Percentiles rank a stretch among this genome's conserved stretches.
Conservation (phyloP, 1,140 invertebrate genomes). For the Drosophila albomicans region DNA sequence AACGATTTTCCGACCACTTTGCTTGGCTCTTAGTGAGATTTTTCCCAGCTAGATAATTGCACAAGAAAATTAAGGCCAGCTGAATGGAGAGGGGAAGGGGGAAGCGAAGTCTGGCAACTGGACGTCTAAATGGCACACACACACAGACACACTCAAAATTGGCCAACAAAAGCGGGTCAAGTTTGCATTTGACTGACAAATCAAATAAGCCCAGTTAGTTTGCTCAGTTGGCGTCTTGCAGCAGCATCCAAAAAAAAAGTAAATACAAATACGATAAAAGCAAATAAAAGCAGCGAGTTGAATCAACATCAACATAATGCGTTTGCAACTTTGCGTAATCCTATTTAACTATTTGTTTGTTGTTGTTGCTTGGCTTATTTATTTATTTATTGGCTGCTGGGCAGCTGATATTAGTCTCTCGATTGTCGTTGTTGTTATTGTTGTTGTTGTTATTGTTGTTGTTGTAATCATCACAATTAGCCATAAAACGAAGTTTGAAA, state of each 20-base stretch:
- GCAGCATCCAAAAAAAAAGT: slow-evolving; percentile 53
- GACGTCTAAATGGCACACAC: slow-evolving; percentile 11
- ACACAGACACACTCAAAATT: slow-evolving; percentile 4
- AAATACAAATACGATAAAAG: slow-evolving; percentile 57
- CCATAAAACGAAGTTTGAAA: slow-evolving; percentile 47
- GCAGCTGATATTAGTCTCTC: slow-evolving; percentile 32
- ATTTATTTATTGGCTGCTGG: slow-evolving; percentile 45
- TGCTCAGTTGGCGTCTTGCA: slow-evolving; percentile 52
- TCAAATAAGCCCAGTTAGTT: slow-evolving; percentile 39
- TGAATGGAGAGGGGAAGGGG: neutral
- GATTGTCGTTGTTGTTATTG: neutral
- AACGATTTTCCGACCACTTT: neutral
- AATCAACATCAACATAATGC: slow-evolving; percentile 79
- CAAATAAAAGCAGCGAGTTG: slow-evolving; percentile 51
- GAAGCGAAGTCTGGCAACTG: neutral
- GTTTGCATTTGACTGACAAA: slow-evolving; percentile 60
- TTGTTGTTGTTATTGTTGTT: slow-evolving; percentile 52
- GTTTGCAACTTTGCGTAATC: slow-evolving; percentile 77
- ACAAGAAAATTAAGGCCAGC: slow-evolving; percentile 3
- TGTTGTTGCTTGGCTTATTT: slow-evolving; percentile 11
- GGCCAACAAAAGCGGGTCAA: slow-evolving; percentile 63
- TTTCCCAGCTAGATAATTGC: slow-evolving; percentile 1
- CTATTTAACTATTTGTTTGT: slow-evolving; percentile 52
- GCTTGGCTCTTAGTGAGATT: neutral
- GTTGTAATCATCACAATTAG: slow-evolving; percentile 63